Evolutionary conservation across 1,140 invertebrate genomes (phyloP), one percentile per base, ranked within the genome.

Genomic region (Rhysida immarginata): DNA sequence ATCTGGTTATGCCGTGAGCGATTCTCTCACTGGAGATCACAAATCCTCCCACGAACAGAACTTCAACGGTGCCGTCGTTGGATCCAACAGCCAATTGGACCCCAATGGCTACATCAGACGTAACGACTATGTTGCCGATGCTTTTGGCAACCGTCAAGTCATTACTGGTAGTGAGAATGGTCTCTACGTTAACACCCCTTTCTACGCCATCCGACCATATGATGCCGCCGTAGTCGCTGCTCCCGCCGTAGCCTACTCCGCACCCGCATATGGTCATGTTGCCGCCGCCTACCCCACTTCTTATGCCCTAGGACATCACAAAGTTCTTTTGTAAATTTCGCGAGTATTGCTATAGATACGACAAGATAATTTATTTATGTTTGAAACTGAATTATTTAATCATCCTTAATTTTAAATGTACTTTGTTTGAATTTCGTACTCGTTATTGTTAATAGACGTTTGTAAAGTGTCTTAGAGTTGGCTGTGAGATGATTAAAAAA

Each of bases 141-240:
- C 5, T 21, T 42, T 18, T 23, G 53, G 53, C 8, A 21, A 11
- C 35, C 53, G 53, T 11, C 41, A 51, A 54, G 18, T 21, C n/a
- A 24, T 54, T 13, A 26, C 25, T 24, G 50, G 50, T 8, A 54
- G 53, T 26, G 53, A 54, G 23, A 53, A 54, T 23, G 53, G 53
- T 48, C 53, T 54, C 11, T 52, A 53, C 50, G 50, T 53, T 16
- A 26, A 53, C 50, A 27, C 25, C 26, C 14, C 14, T 8, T 11
- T 44, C 21, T 20, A 27, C 25, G 5, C 24, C n/a, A 53, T 53
- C n/a, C 24, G 16, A 8, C 50, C 50, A 8, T 8, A 29, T 27
- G 27, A 20, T n/a, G 27, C n/a, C 26, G 20, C 50, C n/a, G 20
- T 27, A 8, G 26, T 53, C 25, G 27, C 24, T 41, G 27, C 24